These are phyloP conservation scores for Atrichornis clamosus DNA, from an alignment of 2,113 vertebrate species.

Conservation along the genomic window DNA sequence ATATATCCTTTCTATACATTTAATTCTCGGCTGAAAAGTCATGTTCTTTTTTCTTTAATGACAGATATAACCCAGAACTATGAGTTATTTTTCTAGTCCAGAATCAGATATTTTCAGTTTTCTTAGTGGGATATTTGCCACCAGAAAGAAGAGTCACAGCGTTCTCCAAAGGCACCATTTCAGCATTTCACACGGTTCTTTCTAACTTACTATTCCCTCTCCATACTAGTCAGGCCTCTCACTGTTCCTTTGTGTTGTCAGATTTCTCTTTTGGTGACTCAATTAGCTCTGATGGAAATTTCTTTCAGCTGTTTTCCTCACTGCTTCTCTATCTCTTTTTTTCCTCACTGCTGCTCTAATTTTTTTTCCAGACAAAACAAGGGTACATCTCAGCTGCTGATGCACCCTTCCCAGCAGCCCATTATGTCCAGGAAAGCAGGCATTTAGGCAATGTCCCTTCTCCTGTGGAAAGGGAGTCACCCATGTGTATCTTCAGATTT, in stretches of 20 bases:
- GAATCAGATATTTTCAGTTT: background rate
- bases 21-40: background rate
- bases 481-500: background rate
- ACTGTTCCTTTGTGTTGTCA: background rate
- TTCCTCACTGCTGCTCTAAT: background rate
- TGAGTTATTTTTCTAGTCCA: background rate
- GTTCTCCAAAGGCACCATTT: background rate
- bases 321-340: background rate
- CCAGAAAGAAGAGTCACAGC: background rate
- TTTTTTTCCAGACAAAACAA: background rate
- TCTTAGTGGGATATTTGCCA: background rate
- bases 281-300: conserved; percentile 15
- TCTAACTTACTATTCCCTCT: background rate
- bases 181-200: background rate
- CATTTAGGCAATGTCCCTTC: background rate
- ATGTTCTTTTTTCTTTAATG: background rate
- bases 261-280: conserved; percentile 5
- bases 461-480: accelerated
- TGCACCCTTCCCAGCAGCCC: background rate
- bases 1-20: background rate
- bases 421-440: background rate
- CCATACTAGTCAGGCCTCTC: background rate
- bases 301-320: conserved; percentile 11
- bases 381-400: background rate
- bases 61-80: background rate